Conservation (phyloP, 2,797 vertebrate species). For the Sus cebifrons region DNA sequence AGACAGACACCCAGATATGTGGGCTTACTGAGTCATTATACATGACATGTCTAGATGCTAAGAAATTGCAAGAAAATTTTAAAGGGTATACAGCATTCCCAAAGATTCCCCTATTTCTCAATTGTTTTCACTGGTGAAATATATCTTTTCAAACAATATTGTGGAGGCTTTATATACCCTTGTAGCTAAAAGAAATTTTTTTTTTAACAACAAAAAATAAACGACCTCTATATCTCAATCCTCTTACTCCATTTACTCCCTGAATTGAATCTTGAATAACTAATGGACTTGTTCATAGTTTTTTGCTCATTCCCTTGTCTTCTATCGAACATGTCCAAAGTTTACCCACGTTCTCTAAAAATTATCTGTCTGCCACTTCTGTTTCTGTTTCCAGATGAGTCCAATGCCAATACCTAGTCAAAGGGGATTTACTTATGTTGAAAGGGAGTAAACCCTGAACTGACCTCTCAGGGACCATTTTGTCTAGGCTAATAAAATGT, state of each 20-base stretch:
- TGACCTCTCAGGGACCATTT: not conserved
- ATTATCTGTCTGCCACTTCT: not conserved
- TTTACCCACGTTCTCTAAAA: not conserved
- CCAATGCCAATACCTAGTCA: not conserved
- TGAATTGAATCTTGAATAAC: conserved; percentile 46
- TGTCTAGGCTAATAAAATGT: not conserved
- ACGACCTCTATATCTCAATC: not conserved
- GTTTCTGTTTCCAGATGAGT: not conserved
- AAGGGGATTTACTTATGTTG: not conserved
- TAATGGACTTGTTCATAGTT: not conserved
- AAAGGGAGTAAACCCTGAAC: not conserved
- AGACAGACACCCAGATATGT: not conserved
- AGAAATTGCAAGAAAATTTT: conserved; percentile 41
- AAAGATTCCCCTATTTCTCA: conserved; percentile 48
- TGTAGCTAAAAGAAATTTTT: not conserved
- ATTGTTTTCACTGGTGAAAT: conserved; percentile 61
- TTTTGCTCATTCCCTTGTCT: not conserved
- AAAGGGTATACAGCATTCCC: conserved; percentile 43
- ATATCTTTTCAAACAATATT: conserved; percentile 49
- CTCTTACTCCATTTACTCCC: not conserved
- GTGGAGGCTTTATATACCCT: not conserved
- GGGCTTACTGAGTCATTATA: conserved; percentile 20
- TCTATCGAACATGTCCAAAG: not conserved
- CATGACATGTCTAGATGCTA: conserved; percentile 31
- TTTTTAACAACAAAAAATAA: not conserved